phyloP scores from a whole-genome alignment of 2,113 vertebrate genomes.

The Nematolebias whitei region DNA sequence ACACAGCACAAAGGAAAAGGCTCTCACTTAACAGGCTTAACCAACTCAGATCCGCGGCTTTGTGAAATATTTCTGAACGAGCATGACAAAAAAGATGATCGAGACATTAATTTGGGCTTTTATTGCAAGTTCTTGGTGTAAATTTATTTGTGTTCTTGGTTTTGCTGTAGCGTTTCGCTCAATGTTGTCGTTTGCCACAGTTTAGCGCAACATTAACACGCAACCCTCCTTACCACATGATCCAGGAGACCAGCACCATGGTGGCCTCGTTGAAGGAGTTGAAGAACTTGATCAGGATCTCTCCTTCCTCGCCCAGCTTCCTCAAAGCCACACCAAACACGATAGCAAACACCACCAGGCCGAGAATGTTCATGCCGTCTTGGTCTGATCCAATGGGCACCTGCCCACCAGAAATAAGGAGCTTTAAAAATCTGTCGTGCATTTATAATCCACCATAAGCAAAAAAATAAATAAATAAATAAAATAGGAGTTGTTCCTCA shows the following conservation, averaged over 20 bases:
- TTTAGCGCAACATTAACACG: not conserved
- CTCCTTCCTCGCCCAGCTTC: conserved; percentile 88
- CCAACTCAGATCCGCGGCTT: not conserved
- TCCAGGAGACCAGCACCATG: conserved; percentile 93
- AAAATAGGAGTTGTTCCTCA: conserved; percentile 31
- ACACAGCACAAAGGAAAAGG: not conserved
- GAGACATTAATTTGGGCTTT: too few species aligned
- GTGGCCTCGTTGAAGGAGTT: conserved; percentile 93
- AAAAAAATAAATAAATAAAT: too few species aligned
- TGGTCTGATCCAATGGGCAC: conserved; percentile 74
- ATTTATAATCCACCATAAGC: not conserved
- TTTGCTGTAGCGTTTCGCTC: too few species aligned
- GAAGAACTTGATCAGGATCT: conserved; percentile 89
- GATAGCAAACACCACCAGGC: conserved; percentile 90
- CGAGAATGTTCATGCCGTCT: conserved; percentile 91
- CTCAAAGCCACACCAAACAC: conserved; percentile 88
- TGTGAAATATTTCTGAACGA: too few species aligned
- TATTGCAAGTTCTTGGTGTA: too few species aligned
- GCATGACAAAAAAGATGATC: too few species aligned
- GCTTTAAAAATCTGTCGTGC: not conserved
- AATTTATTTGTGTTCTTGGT: too few species aligned
- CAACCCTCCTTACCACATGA: conserved; percentile 87
- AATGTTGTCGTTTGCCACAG: too few species aligned
- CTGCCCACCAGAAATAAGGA: conserved; percentile 50
- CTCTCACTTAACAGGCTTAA: not conserved